Evolutionary conservation across 1,140 invertebrate genomes (phyloP).

Genomic region (Hycleus cichorii): DNA sequence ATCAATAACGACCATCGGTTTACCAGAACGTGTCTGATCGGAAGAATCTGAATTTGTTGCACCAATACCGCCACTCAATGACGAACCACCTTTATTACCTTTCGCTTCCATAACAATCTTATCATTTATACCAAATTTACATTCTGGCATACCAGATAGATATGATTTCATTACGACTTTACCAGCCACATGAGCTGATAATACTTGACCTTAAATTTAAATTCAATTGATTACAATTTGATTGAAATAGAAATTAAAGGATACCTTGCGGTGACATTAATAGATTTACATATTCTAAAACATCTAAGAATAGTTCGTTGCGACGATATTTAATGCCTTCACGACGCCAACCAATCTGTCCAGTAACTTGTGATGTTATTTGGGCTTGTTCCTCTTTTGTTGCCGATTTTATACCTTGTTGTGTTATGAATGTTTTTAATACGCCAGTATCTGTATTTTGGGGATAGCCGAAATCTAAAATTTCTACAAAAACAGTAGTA

Average conservation of each 20-base stretch:
- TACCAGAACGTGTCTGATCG: constrained; percentile 79
- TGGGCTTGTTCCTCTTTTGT: constrained; percentile 99
- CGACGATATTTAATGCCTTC: constrained; percentile 99
- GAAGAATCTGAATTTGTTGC: constrained; percentile 58
- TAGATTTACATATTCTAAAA: constrained; percentile 97
- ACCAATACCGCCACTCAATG: constrained; percentile 42
- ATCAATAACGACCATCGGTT: constrained; percentile 97
- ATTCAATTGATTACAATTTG: constrained; percentile 8
- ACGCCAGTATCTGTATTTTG: constrained; percentile 99
- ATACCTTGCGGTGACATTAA: constrained; percentile 98
- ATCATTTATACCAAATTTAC: constrained; percentile 99
- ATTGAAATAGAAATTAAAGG: neutral
- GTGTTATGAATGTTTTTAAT: constrained; percentile 98
- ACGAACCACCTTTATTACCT: constrained; percentile 53
- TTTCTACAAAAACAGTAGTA: constrained; percentile 61
- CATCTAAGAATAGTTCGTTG: constrained; percentile 98
- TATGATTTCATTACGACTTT: constrained; percentile 99
- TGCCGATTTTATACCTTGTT: constrained; percentile 97
- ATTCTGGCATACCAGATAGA: constrained; percentile 99
- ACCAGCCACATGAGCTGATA: constrained; percentile 98
- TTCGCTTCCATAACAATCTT: constrained; percentile 99
- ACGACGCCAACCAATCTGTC: constrained; percentile 98
- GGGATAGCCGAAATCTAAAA: constrained; percentile 99
- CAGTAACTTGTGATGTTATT: constrained; percentile 98
- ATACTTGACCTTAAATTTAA: constrained; percentile 75